Conservation (phyloP, 2,888 invertebrate genomes). For the Corbicula japonica region DNA sequence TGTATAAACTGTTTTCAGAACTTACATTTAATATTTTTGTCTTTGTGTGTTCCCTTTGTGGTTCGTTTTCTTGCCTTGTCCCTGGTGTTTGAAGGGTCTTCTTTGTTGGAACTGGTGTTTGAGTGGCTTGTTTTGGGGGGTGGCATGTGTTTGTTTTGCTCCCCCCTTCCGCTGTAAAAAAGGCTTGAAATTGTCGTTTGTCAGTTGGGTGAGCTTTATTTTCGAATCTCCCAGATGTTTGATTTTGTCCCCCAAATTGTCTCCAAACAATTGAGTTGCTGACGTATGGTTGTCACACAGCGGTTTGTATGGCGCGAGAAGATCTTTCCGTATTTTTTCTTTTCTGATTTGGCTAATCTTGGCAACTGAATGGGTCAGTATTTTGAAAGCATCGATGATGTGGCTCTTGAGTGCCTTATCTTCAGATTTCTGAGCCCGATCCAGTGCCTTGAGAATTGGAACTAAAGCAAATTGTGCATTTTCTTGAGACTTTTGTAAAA, state of each 20-base stretch:
- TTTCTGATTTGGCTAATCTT: not conserved
- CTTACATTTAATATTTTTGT: no score
- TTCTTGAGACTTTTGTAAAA: slow-evolving; percentile 10
- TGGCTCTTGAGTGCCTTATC: not conserved
- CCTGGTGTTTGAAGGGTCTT: not conserved
- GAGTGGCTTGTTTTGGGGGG: not conserved
- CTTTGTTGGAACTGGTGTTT: not conserved
- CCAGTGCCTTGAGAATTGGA: slow-evolving; percentile 13
- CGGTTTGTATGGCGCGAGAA: slow-evolving; percentile 1
- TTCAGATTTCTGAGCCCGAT: not conserved
- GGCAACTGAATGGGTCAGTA: not conserved
- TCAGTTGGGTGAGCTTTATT: not conserved
- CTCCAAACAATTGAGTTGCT: slow-evolving; percentile 8
- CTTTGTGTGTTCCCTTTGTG: no score
- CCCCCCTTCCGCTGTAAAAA: slow-evolving; percentile 14
- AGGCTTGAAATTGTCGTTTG: not conserved
- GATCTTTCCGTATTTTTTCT: not conserved
- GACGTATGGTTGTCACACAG: not conserved
- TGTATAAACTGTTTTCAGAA: no score
- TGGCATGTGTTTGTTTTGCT: not conserved
- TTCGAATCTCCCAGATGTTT: not conserved
- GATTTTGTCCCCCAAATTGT: slow-evolving; percentile 10
- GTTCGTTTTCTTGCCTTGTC: no score
- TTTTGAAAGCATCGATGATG: slow-evolving; percentile 20
- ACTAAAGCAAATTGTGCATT: not conserved